Base-by-base conservation (phyloP, 2,888 invertebrate genomes). In the Sipha maydis region DNA sequence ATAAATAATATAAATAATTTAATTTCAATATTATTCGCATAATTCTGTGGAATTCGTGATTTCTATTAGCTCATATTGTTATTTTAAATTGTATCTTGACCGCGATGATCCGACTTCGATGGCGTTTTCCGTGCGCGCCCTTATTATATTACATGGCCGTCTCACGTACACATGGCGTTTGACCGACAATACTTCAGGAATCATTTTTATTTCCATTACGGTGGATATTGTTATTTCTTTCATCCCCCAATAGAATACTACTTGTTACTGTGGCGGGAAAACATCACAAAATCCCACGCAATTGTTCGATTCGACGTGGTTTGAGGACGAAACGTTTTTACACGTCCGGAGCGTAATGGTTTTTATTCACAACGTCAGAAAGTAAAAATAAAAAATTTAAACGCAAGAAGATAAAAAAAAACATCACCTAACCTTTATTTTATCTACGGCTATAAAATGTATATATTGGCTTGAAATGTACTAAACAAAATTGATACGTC, bases 41-140 rank as follows among this genome's bases (percentile, higher is more conserved):
- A 34, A 34, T 34, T 34, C 34, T 34, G 34, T 34, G 2, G 34
- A 4, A 4, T 34, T 34, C 34, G 4, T 34, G 54, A 31, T 54
- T 78, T 78, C 78, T 31, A 78, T 78, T 54, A 78, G 28, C 21
- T 21, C 31, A 17, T 78, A 78, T 54, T 78, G 54, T 77, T 77
- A 54, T 77, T 48, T 28, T 21, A 78, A 31, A 78, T 78, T 31
- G 25, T 31, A 78, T 54, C n/a, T 28, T 28, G 28, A 28, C 77
- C 48, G 48, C 21, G 67, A 25, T 21, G 41, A 5, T 25, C n/a
- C 8, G 67, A 67, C n/a, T 8, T 14, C 48, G 14, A 48, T 2
- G 48, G 48, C 14, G 14, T 48, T 3, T 0, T 48, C 14, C 14
- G 41, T 41, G 14, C 48, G 14, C 14, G 14, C 48, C 14, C 48